These are phyloP conservation scores for Thelaira solivaga DNA, from an alignment of 2,888 invertebrate genomes.

Conservation along the genomic window DNA sequence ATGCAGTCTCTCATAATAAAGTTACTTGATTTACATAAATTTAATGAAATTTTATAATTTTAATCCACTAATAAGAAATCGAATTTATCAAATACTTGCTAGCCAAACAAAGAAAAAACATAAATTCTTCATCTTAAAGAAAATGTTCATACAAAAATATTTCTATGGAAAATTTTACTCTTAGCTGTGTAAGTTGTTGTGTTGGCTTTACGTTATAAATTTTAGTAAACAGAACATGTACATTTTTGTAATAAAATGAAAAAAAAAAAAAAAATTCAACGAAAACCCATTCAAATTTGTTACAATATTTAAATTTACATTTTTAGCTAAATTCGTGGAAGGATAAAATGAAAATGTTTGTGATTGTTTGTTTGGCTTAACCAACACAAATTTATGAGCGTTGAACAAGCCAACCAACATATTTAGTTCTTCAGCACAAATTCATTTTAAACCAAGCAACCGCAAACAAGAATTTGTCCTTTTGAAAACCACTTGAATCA, in stretches of 20 bases:
- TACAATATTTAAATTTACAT: conserved; percentile 45
- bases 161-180: too few species aligned
- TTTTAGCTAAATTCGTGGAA: background rate
- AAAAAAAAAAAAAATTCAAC: background rate
- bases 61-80: conserved; percentile 50
- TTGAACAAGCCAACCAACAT: conserved; percentile 23
- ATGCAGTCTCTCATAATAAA: background rate
- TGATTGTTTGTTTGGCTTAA: conserved; percentile 31
- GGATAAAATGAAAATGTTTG: background rate
- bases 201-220: background rate
- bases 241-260: background rate
- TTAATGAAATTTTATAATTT: conserved; percentile 15
- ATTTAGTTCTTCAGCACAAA: conserved; percentile 12
- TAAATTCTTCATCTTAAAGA: conserved; percentile 13
- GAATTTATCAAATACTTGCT: conserved; percentile 37
- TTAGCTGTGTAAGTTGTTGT: too few species aligned
- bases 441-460: conserved; percentile 8
- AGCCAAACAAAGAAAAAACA: background rate
- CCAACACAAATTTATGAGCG: conserved; percentile 22
- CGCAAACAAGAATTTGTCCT: too few species aligned
- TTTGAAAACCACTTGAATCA: too few species aligned
- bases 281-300: conserved; percentile 20
- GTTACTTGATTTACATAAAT: conserved; percentile 33
- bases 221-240: conserved; percentile 44
- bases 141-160: too few species aligned